These are phyloP conservation scores for Phymorhynchus buccinoides DNA, from an alignment of 1,140 invertebrate species.

Conservation along the genomic window DNA sequence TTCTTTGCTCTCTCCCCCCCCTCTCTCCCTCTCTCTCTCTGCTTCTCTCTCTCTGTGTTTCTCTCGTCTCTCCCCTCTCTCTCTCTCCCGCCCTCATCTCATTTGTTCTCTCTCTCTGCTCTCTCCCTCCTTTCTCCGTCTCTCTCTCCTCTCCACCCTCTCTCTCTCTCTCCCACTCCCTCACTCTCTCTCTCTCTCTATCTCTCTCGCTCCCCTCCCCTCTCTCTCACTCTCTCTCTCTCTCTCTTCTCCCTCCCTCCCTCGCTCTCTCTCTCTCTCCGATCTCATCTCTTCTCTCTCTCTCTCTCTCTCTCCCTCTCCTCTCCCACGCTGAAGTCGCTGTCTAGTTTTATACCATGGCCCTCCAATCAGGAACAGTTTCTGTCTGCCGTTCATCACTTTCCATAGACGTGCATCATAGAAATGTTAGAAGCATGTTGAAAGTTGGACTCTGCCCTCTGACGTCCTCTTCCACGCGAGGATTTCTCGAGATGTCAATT, in stretches of 20 bases:
- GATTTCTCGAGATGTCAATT: conserved; percentile 90
- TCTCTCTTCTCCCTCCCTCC: too few species aligned
- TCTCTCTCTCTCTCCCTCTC: too few species aligned
- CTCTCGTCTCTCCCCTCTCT: not conserved
- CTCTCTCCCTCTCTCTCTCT: too few species aligned
- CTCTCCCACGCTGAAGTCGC: conserved; percentile 8
- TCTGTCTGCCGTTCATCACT: not conserved
- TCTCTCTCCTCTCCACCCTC: not conserved
- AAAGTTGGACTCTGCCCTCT: conserved; percentile 90
- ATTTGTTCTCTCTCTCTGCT: not conserved
- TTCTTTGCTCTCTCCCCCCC: too few species aligned
- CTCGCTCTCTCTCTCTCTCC: too few species aligned
- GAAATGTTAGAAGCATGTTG: conserved; percentile 95
- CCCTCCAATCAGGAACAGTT: conserved; percentile 33
- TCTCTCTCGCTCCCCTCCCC: too few species aligned
- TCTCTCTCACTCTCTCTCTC: too few species aligned
- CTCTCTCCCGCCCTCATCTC: not conserved
- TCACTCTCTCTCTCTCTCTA: too few species aligned
- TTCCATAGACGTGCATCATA: conserved; percentile 70
- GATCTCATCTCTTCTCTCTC: too few species aligned
- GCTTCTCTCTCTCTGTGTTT: not conserved
- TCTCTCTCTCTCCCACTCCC: not conserved
- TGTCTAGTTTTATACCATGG: conserved; percentile 9
- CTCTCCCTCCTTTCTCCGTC: not conserved
- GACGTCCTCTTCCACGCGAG: conserved; percentile 89